Evolutionary conservation across 2,797 vertebrate species (phyloP), one percentile per base, ranked within the genome.

Genomic region (Thripadectes ignobilis): DNA sequence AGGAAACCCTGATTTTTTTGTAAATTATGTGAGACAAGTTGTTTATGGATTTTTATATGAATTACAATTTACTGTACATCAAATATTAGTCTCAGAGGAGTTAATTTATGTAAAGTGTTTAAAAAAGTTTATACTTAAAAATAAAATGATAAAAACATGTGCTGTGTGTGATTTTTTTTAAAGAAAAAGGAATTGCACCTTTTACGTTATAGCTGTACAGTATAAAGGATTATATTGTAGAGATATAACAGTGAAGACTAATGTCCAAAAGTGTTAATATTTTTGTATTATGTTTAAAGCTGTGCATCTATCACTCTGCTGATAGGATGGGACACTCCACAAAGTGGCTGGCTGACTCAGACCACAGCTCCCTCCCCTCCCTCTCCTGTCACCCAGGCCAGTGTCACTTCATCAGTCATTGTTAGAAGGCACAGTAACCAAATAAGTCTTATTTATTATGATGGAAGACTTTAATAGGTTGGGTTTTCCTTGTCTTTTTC

Each of bases 61-160:
- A 99, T 99, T 99, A 98, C 98, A 98, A 99, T 98, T 99, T 99
- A 99, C 98, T 99, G 99, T 99, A 99, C 98, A 99, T 99, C 98
- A 98, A 98, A 99, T 99, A 99, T 98, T 99, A 99, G 99, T 99
- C 99, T 99, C 98, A 98, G 98, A 99, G 98, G 98, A 98, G 98
- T 99, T 99, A 99, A 99, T 99, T 99, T 99, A 99, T 99, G 98
- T 99, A 99, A 99, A 99, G 99, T 99, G 98, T 99, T 99, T 99
- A 98, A 99, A 99, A 99, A 99, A 97, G 97, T 98, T 98, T 98
- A 98, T 98, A 98, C 98, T 99, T 98, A 99, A 99, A 96, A 99
- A 99, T 99, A 99, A 99, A 99, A 98, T 79, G 96, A 98, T 99
- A 99, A 99, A 99, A 99, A 98, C 96, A 98, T 97, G 98, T 98